A percentile compares a stretch with the other conserved stretches of the same genome.
phyloP scores from a whole-genome alignment of 2,797 vertebrate species.

The Macropodus opercularis region DNA sequence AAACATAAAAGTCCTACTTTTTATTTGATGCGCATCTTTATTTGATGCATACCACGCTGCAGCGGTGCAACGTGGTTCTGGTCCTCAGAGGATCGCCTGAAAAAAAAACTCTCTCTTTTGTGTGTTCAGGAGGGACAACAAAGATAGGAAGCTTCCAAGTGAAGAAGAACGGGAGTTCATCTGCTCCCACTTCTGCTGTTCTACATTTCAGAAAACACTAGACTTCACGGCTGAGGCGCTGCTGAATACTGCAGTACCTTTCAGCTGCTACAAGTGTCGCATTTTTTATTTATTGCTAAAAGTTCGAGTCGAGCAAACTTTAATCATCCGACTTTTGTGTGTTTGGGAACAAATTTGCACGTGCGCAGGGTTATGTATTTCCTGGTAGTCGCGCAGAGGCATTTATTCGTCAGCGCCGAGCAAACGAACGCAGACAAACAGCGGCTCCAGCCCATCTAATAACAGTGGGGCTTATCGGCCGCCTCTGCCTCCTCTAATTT shows the following conservation, averaged over 20 bases:
- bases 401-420: conserved; percentile 58
- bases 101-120: conserved; percentile 46
- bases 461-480: conserved; percentile 73
- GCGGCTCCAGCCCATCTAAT: conserved; percentile 69
- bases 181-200: conserved; percentile 38
- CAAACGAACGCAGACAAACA: conserved; percentile 66
- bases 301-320: conserved; percentile 55
- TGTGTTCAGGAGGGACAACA: conserved; percentile 47
- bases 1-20: conserved; percentile 44
- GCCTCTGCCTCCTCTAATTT: conserved; percentile 77
- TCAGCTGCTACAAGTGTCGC: conserved; percentile 22
- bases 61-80: conserved; percentile 23
- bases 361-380: conserved; percentile 28
- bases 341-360: conserved; percentile 33
- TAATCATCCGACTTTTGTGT: conserved; percentile 32
- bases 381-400: conserved; percentile 30
- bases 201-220: conserved; percentile 43
- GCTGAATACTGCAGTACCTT: conserved; percentile 11
- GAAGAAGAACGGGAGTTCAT: conserved; percentile 46
- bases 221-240: conserved; percentile 1
- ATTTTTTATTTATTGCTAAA: conserved; percentile 43
- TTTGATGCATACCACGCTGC: conserved; percentile 36
- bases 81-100: conserved; percentile 36
- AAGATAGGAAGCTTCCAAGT: conserved; percentile 51
- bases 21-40: conserved; percentile 44